Evolutionary conservation across 2,888 invertebrate species (phyloP), one percentile per base, ranked within the genome.

Genomic region (Lithophane ornitopus): DNA sequence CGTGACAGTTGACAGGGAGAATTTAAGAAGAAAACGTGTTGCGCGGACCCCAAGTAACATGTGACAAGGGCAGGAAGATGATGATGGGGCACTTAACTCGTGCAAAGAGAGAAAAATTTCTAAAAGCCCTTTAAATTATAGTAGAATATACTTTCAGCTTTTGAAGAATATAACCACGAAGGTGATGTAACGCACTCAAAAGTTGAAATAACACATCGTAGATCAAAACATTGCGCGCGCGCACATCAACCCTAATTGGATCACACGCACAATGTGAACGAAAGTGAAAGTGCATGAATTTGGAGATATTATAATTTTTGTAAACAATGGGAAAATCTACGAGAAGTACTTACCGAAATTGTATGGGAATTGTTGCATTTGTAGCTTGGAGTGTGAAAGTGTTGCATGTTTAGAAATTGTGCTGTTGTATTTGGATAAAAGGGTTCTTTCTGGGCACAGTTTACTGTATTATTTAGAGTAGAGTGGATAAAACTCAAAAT

Each of bases 251-350:
- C 67, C 70, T 85, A 76, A 72, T 70, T 44, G 46, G 44, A 70
- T 19, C 75, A 26, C 67, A 82, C 78, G 73, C 78, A 69, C 62
- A 52, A 62, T 73, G 70, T 22, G 54, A 74, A 74, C 54, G 76
- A 74, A 58, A 84, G 86, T 74, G 86, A 86, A 86, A 86, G 86
- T 80, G 73, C 77, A 71, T 63, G 70, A 80, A 77, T 88, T 84
- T 49, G 80, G 70, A 70, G 67, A 74, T 81, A 70, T 70, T 62
- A 85, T 75, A 80, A 66, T 58, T 44, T 65, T 46, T 70, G 56
- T 63, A 65, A 84, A 86, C 87, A 88, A 86, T 86, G 62, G 88
- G 41, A 80, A 81, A 73, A 71, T 69, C 12, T 59, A 39, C 39
- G 4, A 46, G 46, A 41, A 61, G 8, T 39, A 44, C 34, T 34